These are phyloP conservation scores for Mionectes olivaceus DNA, from an alignment of 2,797 vertebrate genomes.

Conservation along the genomic window DNA sequence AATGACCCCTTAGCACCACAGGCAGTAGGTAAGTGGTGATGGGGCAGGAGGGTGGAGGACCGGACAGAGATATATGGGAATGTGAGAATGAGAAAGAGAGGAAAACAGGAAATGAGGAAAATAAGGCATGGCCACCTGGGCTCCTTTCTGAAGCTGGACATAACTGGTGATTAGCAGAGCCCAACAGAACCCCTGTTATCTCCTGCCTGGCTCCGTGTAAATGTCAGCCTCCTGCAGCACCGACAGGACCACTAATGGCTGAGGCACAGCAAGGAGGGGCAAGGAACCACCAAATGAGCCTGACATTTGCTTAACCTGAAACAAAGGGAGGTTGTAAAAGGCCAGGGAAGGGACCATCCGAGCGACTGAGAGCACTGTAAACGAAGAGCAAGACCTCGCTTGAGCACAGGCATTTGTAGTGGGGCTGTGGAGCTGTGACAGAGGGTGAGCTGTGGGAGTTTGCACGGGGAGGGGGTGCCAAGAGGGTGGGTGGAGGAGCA, in stretches of 20 bases:
- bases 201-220: constrained; percentile 23
- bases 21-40: background rate
- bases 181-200: background rate
- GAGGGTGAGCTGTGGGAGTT: constrained; percentile 35
- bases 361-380: background rate
- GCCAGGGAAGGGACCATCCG: background rate
- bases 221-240: constrained; percentile 64
- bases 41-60: background rate
- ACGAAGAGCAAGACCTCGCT: background rate
- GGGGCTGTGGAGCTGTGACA: background rate
- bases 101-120: background rate
- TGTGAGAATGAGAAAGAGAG: background rate
- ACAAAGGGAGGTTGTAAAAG: constrained; percentile 28
- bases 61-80: background rate
- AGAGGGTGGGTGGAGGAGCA: constrained; percentile 62
- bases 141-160: constrained; percentile 1
- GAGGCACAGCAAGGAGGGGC: background rate
- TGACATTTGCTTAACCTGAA: constrained; percentile 76
- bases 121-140: background rate
- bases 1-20: background rate
- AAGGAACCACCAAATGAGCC: constrained; percentile 54
- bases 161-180: constrained; percentile 42
- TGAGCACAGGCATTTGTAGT: background rate
- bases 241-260: background rate
- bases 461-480: constrained; percentile 25